phyloP scores from a whole-genome alignment of 2,797 vertebrate genomes.

The Crenuchus spilurus region DNA sequence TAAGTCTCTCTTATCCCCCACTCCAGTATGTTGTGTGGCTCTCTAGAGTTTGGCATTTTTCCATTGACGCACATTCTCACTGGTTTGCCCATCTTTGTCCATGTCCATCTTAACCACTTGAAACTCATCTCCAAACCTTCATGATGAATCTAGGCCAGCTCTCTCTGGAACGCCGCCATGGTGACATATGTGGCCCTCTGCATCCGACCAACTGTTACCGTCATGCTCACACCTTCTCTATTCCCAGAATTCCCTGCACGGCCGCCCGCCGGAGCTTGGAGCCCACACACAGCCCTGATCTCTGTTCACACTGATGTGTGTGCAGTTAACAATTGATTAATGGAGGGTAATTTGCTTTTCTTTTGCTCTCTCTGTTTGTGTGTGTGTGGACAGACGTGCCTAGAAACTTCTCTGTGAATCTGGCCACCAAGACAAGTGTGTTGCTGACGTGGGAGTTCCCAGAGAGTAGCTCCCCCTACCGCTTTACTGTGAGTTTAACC shows the following conservation, averaged over 20 bases:
- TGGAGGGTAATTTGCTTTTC: neutral
- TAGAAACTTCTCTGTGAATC: slow-evolving; percentile 97
- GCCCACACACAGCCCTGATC: slow-evolving; percentile 20
- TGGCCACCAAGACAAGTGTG: slow-evolving; percentile 96
- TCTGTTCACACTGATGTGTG: neutral
- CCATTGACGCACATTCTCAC: slow-evolving; percentile 59
- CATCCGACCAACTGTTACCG: slow-evolving; percentile 30
- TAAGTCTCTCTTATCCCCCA: slow-evolving; percentile 10
- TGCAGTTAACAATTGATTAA: slow-evolving; percentile 11
- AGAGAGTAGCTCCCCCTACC: slow-evolving; percentile 82
- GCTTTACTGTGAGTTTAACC: slow-evolving; percentile 84
- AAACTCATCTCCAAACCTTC: slow-evolving; percentile 56
- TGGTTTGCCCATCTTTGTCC: slow-evolving; percentile 27
- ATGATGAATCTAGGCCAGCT: slow-evolving; percentile 49
- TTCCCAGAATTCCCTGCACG: slow-evolving; percentile 49
- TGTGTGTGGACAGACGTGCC: slow-evolving; percentile 86
- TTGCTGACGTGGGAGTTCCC: slow-evolving; percentile 97
- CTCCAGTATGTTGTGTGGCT: slow-evolving; percentile 54
- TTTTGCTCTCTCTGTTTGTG: slow-evolving; percentile 48
- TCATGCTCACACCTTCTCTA: slow-evolving; percentile 41
- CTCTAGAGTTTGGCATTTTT: slow-evolving; percentile 10
- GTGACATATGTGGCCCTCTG: slow-evolving; percentile 41
- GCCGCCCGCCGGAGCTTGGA: slow-evolving; percentile 17
- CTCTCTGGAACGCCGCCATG: slow-evolving; percentile 41
- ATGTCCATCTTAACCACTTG: slow-evolving; percentile 56